Evolutionary conservation across 2,113 vertebrate genomes (phyloP), one percentile per base, ranked within the genome.

Genomic region (Carassius gibelio): DNA sequence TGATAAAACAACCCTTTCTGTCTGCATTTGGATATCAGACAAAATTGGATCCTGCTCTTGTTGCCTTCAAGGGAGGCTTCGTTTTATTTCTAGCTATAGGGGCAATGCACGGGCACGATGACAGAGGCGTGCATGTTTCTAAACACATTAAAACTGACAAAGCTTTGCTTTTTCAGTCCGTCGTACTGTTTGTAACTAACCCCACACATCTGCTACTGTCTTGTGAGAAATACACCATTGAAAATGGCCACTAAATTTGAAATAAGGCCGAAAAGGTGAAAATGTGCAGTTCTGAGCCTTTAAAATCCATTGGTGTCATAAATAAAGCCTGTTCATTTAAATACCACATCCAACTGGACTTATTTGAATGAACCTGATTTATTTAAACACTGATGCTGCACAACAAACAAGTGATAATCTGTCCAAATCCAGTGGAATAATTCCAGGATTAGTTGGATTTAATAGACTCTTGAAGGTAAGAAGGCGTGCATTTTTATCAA

Each of bases 1-100:
- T 96, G 97, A 98, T 98, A 97, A 98, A 99, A 98, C 97, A 96
- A 98, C 96, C 97, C 97, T 98, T 98, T 99, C 98, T 95, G 96
- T 96, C 97, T 95, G 95, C 95, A 98, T 99, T 97, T 97, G 97
- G 96, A 96, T 96, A 98, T 97, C 97, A 96, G 96, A 96, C 91
- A 93, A 95, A 96, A 97, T 95, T 94, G 95, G 96, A 96, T 96
- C 95, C 95, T 93, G 93, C 96, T 95, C 94, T 93, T 95, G 96
- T 96, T 93, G 95, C 96, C 97, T 97, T 94, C 88, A 90, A 96
- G 96, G 95, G 94, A 96, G 94, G 94, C 95, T 94, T 94, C 89
- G 90, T 95, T 95, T 97, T 92, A 95, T 82, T 95, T 95, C 94
- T 95, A 96, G 95, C 96, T 59, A 19, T 95, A 81, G 90, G 93